Evolutionary conservation across 2,797 vertebrate genomes (phyloP), one percentile per base, ranked within the genome.

Genomic region (Alca torda): DNA sequence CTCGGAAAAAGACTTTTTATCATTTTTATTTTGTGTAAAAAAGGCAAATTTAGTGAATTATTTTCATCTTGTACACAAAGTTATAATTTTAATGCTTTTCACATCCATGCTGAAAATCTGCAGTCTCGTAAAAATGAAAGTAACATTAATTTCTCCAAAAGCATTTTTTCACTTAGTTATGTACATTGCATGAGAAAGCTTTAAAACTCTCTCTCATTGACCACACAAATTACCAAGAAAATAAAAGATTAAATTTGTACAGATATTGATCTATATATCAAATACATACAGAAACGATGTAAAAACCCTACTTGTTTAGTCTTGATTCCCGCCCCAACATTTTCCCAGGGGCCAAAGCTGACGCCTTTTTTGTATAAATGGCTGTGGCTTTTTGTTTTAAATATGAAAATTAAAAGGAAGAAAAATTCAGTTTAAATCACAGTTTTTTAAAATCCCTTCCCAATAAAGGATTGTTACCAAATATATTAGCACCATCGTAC

Each of bases 401-500:
- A 99, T 99, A 99, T 85, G 99, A 98, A 98, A 98, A 98, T 98
- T 75, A 98, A 98, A 98, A 98, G 98, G 98, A 99, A 98, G 98
- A 98, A 98, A 98, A 96, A 98, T 96, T 98, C 98, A 98, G 98
- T 98, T 98, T 98, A 98, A 96, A 99, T 99, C 99, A 99, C 98
- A 99, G 98, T 99, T 99, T 99, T 98, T 98, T 95, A 98, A 99
- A 99, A 98, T 99, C 98, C 98, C 98, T 98, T 98, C 98, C 98
- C 98, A 98, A 98, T 99, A 99, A 98, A 99, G 98, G 98, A 98
- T 98, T 98, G 98, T 99, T 99, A 99, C 99, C 98, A 99, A 99
- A 99, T 99, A 99, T 98, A 99, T 99, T 97, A 99, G 99, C 99
- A 99, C 99, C 99, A 99, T 99, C 90, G 98, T 99, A 99, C 99